Evolutionary conservation across 2,797 vertebrate species (phyloP).

Genomic region (Hemitrygon akajei): DNA sequence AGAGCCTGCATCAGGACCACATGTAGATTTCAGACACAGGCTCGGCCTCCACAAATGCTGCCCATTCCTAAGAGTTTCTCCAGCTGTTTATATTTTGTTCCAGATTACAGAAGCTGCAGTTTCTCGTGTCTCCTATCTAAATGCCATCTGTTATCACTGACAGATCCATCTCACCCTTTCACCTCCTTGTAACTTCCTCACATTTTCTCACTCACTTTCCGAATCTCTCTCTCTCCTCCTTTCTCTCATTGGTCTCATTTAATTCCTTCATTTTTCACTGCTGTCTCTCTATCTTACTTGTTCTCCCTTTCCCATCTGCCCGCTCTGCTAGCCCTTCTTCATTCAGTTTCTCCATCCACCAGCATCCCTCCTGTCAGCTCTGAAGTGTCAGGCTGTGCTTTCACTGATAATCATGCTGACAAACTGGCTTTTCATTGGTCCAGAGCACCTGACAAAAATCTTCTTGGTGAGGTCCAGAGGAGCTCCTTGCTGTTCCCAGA

Average conservation of each 20-base stretch:
- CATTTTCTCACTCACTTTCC: background rate
- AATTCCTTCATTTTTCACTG: background rate
- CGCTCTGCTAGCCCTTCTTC: background rate
- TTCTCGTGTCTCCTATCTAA: too few species aligned
- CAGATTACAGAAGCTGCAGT: too few species aligned
- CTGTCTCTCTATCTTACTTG: too few species aligned
- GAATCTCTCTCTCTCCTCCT: background rate
- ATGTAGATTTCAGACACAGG: too few species aligned
- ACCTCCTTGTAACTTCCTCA: too few species aligned
- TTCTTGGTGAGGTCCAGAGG: background rate
- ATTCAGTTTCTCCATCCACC: background rate
- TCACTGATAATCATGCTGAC: background rate
- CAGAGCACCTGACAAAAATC: conserved; percentile 7
- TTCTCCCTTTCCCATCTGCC: background rate
- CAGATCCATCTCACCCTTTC: background rate
- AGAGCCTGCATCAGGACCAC: too few species aligned
- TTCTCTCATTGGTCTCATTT: background rate
- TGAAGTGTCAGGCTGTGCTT: background rate
- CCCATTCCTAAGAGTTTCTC: too few species aligned
- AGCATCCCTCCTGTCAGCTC: background rate
- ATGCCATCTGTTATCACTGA: too few species aligned
- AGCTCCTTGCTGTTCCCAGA: background rate
- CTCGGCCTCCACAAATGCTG: too few species aligned
- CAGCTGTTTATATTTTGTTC: too few species aligned
- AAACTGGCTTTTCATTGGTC: background rate